Base-by-base conservation (phyloP, 2,797 vertebrate genomes). In the Anguilla obscura region DNA sequence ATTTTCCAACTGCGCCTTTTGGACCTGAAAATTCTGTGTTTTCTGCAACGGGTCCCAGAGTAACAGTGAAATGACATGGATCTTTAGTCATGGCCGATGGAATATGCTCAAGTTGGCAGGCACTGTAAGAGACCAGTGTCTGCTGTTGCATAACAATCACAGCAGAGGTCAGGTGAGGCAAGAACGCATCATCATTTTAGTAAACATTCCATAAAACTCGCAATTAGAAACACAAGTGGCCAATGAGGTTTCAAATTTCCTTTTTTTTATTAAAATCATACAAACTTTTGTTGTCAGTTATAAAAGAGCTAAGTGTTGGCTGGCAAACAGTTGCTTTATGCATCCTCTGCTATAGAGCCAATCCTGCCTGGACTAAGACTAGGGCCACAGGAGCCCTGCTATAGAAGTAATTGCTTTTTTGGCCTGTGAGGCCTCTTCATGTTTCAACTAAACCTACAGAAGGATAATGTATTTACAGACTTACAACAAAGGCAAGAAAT, bases 211-310 rank as follows among this genome's bases (percentile, higher is more conserved):
- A 2, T 27, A 45, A 83, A 60, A 14, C 21, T 14, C 36, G 33
- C 71, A 33, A 66, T 18, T 14, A 21, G 27, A 60, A 79, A 87
- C 86, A 54, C 8, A 83, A 60, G 33, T 9, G 69, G 52, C 52
- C 27, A 88, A 60, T 45, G 24, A 76, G 85, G 86, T 90, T 79
- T 94, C 95, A 96, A 96, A 95, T 88, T 88, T 89, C 93, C 93
- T 95, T 94, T 96, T 96, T 96, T 97, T 98, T 99, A 99, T 99
- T 99, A 98, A 99, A 98, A 98, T 96, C 94, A 97, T 99, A 99
- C 97, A 99, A 99, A 98, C 96, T 96, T 97, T 96, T 96, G 94
- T 96, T 94, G 94, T 98, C 97, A 96, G 96, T 98, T 98, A 98
- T 96, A 99, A 99, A 99, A 99, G 95, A 96, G 94, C 96, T 96